Evolutionary conservation across 2,797 vertebrate species (phyloP), one percentile per base, ranked within the genome.

Genomic region (Scomberomorus guttatus): DNA sequence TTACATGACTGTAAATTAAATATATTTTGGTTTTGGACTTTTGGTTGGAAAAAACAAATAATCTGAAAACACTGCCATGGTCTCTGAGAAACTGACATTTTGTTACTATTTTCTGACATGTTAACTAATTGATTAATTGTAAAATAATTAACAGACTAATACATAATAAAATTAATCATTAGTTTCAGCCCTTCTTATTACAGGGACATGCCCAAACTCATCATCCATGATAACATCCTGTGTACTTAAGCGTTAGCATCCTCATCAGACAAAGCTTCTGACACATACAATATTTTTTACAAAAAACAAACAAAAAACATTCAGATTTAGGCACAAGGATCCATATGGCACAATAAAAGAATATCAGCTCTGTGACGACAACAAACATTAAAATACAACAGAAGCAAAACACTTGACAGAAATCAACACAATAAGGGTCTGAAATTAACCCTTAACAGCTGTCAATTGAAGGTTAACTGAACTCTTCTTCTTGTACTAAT

Each of bases 281-380:
- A 69, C 56, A 74, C 46, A 52, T 44, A 56, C 66, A 78, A 59
- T 65, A 68, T 46, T 46, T 46, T 46, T 3, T 51, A 70, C 52
- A 65, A 78, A 15, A n/a, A 48, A 39, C 27, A 29, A 52, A 68
- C 27, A 25, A 42, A 34, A 72, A 67, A 83, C 70, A 86, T 86
- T 80, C 77, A 81, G 58, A 42, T 83, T 71, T 64, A 86, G 84
- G 89, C 86, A 86, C 77, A 64, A 62, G 5, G 13, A 74, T 80
- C 68, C 83, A 79, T 68, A 89, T 89, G 88, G 90, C 85, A 90
- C 84, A 77, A 66, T 66, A 80, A 80, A 81, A 34, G 17, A 75
- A 80, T 72, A 46, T 77, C 24, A 81, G 65, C 83, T 78, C 68
- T 61, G 39, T 54, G 68, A 68, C 55, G 58, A 68, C 51, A 37